Evolutionary conservation across 2,113 vertebrate genomes (phyloP), one percentile per base, ranked within the genome.

Genomic region (Madoqua kirkii): DNA sequence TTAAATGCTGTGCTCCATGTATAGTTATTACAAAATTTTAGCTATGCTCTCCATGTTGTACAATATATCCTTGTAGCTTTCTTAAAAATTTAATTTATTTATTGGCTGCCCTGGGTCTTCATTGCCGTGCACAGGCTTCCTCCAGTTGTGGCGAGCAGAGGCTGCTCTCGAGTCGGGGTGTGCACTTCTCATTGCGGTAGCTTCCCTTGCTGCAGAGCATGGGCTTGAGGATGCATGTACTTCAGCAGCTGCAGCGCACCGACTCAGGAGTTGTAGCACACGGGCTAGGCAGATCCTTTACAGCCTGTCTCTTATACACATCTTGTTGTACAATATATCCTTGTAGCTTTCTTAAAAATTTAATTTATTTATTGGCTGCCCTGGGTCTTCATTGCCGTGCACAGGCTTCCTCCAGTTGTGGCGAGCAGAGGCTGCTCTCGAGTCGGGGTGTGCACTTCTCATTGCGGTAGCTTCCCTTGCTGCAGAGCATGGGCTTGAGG

Each of bases 371-470:
- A 5, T 25, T 40, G 67, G 67, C 36, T 3, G 10, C 67, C 23
- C 36, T 74, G 67, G n/a, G 36, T 40, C 36, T 23, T 74, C 67
- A 74, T 6, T 40, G 36, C 67, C 1, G 0, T 21, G 10, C n/a
- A 40, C 17, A 13, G 36, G 19, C 67, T 74, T 74, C 21, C 9
- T 74, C 36, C n/a, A 25, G 36, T 6, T 40, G 67, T 3, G 36
- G 67, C 0, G 67, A 40, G 5, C 5, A 0, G 67, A 5, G 31
- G 7, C 62, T 67, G 19, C 62, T n/a, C 16, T 16, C 0, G 3
- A 60, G 27, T 13, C 1, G 0, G 6, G 59, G 59, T 1, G 27
- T 60, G 27, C 59, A 60, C 67, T 1, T 74, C n/a, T 71, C 67
- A 71, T 5, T 23, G n/a, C 3, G 19, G 19, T 6, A 12, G n/a